These are phyloP conservation scores for Cydia pomonella DNA, from an alignment of 1,140 invertebrate species.

Conservation along the genomic window DNA sequence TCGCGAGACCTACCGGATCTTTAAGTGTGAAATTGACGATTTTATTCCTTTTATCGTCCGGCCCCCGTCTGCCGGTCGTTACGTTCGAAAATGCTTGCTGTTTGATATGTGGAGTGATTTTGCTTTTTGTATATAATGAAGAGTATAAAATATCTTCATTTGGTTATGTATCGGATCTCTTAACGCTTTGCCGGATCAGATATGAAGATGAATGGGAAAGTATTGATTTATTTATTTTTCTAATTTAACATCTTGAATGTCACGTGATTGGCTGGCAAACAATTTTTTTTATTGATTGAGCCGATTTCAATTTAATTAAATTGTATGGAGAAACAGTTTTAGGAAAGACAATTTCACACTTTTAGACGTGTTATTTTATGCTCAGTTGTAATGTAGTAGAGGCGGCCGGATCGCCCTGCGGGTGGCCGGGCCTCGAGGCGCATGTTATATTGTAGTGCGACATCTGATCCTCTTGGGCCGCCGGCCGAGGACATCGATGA, in stretches of 20 bases:
- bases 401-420: not conserved
- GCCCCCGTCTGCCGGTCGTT: not conserved
- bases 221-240: no score
- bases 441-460: not conserved
- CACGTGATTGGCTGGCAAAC: no score
- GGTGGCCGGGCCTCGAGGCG: not conserved
- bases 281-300: not conserved
- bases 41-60: not conserved
- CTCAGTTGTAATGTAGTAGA: conserved; percentile 65
- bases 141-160: not conserved
- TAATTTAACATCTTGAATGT: no score
- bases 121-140: not conserved
- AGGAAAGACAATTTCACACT: not conserved
- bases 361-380: conserved; percentile 59
- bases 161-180: not conserved
- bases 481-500: not conserved
- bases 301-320: not conserved
- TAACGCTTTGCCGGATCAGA: not conserved
- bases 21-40: conserved; percentile 1
- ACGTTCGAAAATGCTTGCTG: not conserved
- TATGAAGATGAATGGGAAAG: no score
- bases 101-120: not conserved
- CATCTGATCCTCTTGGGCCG: not conserved
- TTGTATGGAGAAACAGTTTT: not conserved
- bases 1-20: not conserved